Base-by-base conservation (phyloP, 2,888 invertebrate species). In the Drosophila paramelanica region DNA sequence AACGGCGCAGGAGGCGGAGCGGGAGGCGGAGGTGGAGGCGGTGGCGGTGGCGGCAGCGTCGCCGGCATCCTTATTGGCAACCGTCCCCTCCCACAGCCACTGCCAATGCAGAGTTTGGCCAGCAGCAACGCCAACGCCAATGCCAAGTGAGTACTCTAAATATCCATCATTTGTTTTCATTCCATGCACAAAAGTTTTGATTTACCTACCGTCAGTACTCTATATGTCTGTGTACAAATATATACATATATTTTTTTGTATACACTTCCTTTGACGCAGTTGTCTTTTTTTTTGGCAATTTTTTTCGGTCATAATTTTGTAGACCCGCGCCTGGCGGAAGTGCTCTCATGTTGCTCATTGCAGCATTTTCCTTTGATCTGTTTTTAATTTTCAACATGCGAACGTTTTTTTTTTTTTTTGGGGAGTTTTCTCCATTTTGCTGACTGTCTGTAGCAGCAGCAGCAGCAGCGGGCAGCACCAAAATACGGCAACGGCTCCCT, bases 81-180 rank as follows among this genome's bases (percentile, higher is more conserved):
- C 77, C 74, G 83, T 20, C 76, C 82, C n/a, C 60, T 81, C 66
- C 81, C 81, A 8, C 81, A 79, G 60, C 81, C 77, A 10, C 58
- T 68, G 60, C 68, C 75, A n/a, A 61, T 73, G 50, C 76, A 77
- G 56, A 74, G 77, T 41, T 68, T 88, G 72, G 79, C 73, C 73
- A 79, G 52, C 81, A 78, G 67, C 82, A 71, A 52, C 55, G 47
- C 57, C 38, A 61, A 46, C 58, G 20, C 58, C 52, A 74, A 61
- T 60, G 76, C 78, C 74, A 83, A 86, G 81, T 85, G 81, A 81
- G 83, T 79, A 79, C 87, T 79, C 83, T 71, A 84, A 85, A 71
- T 71, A 77, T 69, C 85, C 81, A 84, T 75, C 77, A 87, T 89
- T 88, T 87, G 76, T 88, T 89, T 89, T 88, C 84, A 82, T 88